Evolutionary conservation across 2,888 invertebrate species (phyloP).

Genomic region (Mythimna pallens): DNA sequence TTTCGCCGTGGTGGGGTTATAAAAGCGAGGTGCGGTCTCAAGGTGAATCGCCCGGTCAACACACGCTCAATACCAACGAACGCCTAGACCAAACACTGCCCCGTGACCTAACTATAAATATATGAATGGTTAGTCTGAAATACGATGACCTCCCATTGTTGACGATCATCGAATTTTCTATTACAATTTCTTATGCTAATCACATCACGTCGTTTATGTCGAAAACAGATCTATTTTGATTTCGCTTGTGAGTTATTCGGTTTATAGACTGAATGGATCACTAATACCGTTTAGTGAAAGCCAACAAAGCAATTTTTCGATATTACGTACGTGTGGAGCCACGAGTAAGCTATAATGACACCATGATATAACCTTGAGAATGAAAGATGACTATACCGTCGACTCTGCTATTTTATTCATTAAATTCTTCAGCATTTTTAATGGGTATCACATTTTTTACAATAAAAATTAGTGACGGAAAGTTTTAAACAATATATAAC

Average conservation of each 20-base stretch:
- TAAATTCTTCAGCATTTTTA: conserved; percentile 32
- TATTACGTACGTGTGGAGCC: conserved; percentile 60
- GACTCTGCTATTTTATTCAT: conserved; percentile 31
- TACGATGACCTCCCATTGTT: conserved; percentile 75
- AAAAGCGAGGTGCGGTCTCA: conserved; percentile 86
- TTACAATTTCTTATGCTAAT: conserved; percentile 10
- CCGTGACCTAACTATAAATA: conserved; percentile 83
- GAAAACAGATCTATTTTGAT: conserved; percentile 29
- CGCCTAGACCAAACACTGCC: conserved; percentile 88
- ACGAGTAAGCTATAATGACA: conserved; percentile 67
- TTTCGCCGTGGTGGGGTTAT: conserved; percentile 78
- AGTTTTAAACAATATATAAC: conserved; percentile 37
- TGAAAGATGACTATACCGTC: conserved; percentile 51
- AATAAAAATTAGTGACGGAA: conserved; percentile 34
- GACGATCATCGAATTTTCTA: conserved; percentile 19
- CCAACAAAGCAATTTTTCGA: conserved; percentile 66
- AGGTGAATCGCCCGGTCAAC: conserved; percentile 89
- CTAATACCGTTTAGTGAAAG: conserved; percentile 31
- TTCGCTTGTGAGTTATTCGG: conserved; percentile 11
- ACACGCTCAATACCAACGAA: conserved; percentile 83
- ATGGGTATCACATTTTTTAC: conserved; percentile 24
- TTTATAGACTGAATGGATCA: conserved; percentile 26
- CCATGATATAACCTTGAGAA: conserved; percentile 68
- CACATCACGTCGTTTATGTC: conserved; percentile 26
- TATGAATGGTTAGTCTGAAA: conserved; percentile 71